Base-by-base conservation (phyloP, 2,797 vertebrate genomes). In the Phrynocephalus forsythii region DNA sequence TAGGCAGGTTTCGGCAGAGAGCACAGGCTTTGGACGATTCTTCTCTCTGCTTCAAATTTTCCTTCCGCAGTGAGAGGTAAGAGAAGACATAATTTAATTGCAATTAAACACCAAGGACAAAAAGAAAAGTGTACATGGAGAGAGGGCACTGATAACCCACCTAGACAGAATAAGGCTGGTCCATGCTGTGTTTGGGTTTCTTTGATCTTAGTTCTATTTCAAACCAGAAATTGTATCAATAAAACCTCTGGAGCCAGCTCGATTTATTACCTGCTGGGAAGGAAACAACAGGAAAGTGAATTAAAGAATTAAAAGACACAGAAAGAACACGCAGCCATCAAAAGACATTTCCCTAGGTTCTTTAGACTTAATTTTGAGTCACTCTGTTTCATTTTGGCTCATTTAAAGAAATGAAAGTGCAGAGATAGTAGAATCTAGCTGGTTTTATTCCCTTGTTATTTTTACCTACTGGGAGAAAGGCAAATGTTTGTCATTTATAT, bases 21-120 rank as follows among this genome's bases (percentile, higher is more conserved):
- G 80, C 0, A 0, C 11, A 56, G 67, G 85, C 8, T 69, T 33
- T 15, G 1, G 7, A 28, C 33, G 28, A 75, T 18, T 66, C 60
- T 75, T 67, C 82, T 18, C 1, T 28, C 0, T 66, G 79, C 4
- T 0, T 8, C 80, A 82, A 0, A 0, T 24, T 44, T 28, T 0
- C 0, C 75, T 79, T 66, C 22, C 72, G 33, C 83, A 85, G 88
- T 1, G 4, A 75, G 30, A 84, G 22, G 79, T 24, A 80, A 67
- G 2, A 67, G 2, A 1, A 63, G 67, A 56, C 15, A 84, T 30
- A 66, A 84, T 93, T 94, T 91, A 90, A 92, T 92, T 87, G 86
- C 50, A 18, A 82, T 87, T 93, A 68, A 88, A 56, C 84, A 56
- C 79, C 0, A 0, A 0, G 87, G 82, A 63, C 83, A 60, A 76